Percentiles rank a stretch among this genome's conserved stretches.
Evolutionary conservation across 2,113 vertebrate species (phyloP).

Genomic region (Chionodraco myersi): DNA sequence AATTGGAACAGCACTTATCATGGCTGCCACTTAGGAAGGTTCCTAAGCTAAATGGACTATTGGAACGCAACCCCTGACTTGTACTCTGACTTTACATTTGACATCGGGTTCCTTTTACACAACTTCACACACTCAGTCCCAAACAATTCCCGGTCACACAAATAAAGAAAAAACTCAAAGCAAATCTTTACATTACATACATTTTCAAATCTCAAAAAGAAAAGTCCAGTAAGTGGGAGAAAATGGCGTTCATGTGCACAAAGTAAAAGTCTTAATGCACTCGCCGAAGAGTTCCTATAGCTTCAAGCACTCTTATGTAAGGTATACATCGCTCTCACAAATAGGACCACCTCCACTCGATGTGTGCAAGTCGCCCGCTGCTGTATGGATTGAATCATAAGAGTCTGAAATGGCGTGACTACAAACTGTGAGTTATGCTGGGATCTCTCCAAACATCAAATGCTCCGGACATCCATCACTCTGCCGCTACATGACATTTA

Average conservation of each 20-base stretch:
- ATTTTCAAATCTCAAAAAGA: background rate
- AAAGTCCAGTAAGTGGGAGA: background rate
- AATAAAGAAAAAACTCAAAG: background rate
- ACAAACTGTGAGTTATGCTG: constrained; percentile 39
- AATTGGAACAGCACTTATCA: no score
- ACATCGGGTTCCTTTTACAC: constrained; percentile 1
- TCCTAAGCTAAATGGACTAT: no score
- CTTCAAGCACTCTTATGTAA: background rate
- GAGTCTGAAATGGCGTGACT: constrained; percentile 58
- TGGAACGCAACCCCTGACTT: background rate
- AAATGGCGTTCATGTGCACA: constrained; percentile 23
- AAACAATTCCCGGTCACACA: background rate
- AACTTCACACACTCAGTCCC: background rate
- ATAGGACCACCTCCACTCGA: constrained; percentile 18
- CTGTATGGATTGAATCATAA: constrained; percentile 59
- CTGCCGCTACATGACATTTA: constrained; percentile 56
- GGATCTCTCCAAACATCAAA: constrained; percentile 58
- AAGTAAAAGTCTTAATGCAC: constrained; percentile 28
- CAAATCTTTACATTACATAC: background rate
- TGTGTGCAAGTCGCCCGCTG: background rate
- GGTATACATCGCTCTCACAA: constrained; percentile 34
- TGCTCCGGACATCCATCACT: constrained; percentile 55
- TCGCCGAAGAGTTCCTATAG: constrained; percentile 7
- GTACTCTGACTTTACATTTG: background rate
- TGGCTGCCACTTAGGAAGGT: no score